These are phyloP conservation scores for Ochotona princeps DNA, from an alignment of 2,113 vertebrate genomes.

Conservation along the genomic window DNA sequence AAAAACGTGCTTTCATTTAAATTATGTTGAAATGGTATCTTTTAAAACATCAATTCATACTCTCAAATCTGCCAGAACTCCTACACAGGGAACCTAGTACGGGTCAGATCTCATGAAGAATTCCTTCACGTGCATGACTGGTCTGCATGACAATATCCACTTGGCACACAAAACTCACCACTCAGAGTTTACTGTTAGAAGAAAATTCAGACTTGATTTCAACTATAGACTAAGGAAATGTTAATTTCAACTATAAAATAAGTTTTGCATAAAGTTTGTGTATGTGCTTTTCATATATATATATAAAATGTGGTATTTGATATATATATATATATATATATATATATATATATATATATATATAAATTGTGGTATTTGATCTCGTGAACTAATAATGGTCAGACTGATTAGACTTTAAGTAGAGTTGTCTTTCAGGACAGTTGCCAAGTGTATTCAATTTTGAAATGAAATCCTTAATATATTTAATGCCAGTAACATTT, in stretches of 20 bases:
- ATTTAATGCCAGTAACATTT: background rate
- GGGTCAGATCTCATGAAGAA: fast-evolving
- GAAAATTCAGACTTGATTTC: background rate
- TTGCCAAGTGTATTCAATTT: conserved; percentile 12
- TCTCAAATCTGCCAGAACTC: background rate
- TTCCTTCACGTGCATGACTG: background rate
- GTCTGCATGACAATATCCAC: background rate
- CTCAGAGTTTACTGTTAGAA: background rate
- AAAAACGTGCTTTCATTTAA: background rate
- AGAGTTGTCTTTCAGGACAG: conserved; percentile 4
- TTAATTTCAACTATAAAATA: background rate
- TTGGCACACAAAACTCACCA: background rate
- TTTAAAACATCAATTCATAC: background rate
- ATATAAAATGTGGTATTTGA: conserved; percentile 8
- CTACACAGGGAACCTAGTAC: background rate
- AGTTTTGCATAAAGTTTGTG: background rate
- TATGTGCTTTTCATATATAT: background rate
- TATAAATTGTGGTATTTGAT: background rate
- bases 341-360: background rate
- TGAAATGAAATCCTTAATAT: conserved; percentile 55
- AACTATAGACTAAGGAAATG: background rate
- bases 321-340: background rate
- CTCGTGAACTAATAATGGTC: background rate
- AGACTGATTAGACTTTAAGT: conserved; percentile 22
- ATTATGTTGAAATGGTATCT: background rate